Evolutionary conservation across 2,113 vertebrate genomes (phyloP).

Genomic region (Dasypus novemcinctus): DNA sequence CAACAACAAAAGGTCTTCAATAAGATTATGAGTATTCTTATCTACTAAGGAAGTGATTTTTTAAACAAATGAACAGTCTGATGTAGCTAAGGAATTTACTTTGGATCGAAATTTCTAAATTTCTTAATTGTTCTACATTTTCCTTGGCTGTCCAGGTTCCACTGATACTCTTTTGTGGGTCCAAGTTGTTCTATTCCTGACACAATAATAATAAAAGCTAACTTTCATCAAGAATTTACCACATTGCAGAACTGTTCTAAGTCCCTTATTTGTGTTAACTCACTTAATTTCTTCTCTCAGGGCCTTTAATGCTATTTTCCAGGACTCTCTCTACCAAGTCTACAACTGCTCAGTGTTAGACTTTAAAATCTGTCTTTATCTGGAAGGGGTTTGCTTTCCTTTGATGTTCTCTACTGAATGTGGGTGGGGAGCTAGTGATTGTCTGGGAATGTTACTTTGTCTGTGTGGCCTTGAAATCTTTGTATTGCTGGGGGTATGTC

Average conservation of each 20-base stretch:
- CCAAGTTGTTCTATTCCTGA: background rate
- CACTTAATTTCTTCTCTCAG: background rate
- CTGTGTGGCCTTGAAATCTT: background rate
- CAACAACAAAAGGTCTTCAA: background rate
- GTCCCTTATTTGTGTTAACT: background rate
- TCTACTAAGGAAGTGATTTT: background rate
- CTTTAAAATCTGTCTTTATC: background rate
- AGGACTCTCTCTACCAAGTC: background rate
- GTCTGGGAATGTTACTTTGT: background rate
- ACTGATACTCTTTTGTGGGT: background rate
- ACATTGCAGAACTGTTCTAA: background rate
- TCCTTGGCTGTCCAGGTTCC: background rate
- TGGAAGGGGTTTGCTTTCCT: background rate
- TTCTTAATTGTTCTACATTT: background rate
- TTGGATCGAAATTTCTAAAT: background rate
- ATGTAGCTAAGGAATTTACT: background rate
- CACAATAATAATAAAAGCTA: background rate
- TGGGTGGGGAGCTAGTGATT: background rate
- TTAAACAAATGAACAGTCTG: background rate
- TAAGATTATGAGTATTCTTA: background rate
- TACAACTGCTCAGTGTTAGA: background rate
- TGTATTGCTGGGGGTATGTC: background rate
- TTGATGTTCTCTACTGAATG: background rate
- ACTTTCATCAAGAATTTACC: background rate
- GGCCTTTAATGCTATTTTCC: background rate